Percentiles rank a stretch among this genome's conserved stretches.
phyloP scores from a whole-genome alignment of 1,140 invertebrate genomes.

The Hyposmocoma kahamanoa region DNA sequence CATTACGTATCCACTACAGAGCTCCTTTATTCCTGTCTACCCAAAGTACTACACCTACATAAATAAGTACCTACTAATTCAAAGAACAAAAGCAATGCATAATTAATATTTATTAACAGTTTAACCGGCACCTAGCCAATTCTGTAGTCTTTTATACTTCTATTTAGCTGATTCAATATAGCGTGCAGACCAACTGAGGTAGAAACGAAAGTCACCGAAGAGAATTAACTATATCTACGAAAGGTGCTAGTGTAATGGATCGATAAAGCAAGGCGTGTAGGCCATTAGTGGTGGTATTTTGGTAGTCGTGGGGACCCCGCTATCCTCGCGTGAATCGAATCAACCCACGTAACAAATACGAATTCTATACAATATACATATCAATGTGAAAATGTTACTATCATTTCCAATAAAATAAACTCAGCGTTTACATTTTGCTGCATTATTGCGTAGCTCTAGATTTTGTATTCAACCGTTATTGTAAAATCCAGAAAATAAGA shows the following conservation, averaged over 20 bases:
- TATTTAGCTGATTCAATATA: neutral
- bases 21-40: no score
- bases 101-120: conserved; percentile 32
- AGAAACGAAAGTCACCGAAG: neutral
- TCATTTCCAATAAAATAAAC: no score
- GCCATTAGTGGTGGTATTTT: conserved; percentile 24
- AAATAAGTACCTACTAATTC: neutral
- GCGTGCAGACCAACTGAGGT: neutral
- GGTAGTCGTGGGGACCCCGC: conserved; percentile 5
- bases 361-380: no score
- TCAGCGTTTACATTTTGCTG: no score
- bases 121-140: conserved; percentile 19
- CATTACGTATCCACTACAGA: no score
- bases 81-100: conserved; percentile 35
- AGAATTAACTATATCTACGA: neutral
- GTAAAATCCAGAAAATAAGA: no score
- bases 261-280: conserved; percentile 22
- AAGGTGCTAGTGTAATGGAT: conserved; percentile 12
- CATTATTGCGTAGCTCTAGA: no score
- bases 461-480: no score
- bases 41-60: no score
- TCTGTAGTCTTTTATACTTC: conserved; percentile 2
- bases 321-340: neutral
- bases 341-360: neutral
- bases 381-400: no score